Conservation (phyloP, 2,888 invertebrate species). For the Pyrochroa serraticornis region DNA sequence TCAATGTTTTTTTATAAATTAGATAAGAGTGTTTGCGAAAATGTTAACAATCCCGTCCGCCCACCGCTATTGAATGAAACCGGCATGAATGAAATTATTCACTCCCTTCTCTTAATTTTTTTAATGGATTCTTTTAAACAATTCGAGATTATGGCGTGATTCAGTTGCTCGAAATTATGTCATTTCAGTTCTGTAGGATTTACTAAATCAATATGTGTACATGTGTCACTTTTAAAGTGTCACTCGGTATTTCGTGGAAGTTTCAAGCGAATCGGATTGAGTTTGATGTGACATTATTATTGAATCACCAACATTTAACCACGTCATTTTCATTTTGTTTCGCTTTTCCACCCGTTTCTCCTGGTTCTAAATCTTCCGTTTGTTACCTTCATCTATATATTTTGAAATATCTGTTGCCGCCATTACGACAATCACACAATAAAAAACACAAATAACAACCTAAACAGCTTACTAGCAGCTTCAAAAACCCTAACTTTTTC, state of each 20-base stretch:
- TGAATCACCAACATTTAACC: conserved; percentile 6
- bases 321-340: too few relatives aligned
- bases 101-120: conserved; percentile 3
- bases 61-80: background rate
- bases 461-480: too few relatives aligned
- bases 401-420: too few relatives aligned
- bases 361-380: too few relatives aligned
- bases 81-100: conserved; percentile 12
- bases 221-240: conserved; percentile 11
- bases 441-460: too few relatives aligned
- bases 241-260: background rate
- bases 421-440: too few relatives aligned
- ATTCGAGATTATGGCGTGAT: conserved; percentile 6
- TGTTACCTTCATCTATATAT: too few relatives aligned
- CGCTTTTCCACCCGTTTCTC: too few relatives aligned
- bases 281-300: conserved; percentile 7
- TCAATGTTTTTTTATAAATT: background rate
- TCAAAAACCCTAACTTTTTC: too few relatives aligned
- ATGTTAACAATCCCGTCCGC: background rate
- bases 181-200: conserved; percentile 11
- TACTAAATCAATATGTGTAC: conserved; percentile 10
- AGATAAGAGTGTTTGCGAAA: background rate
- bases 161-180: conserved; percentile 14
- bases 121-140: conserved; percentile 4
- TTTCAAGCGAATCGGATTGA: background rate